Percentiles rank a stretch among this genome's conserved stretches.
Evolutionary conservation across 1,140 invertebrate species (phyloP).

Genomic region (Platorchestia sp.): DNA sequence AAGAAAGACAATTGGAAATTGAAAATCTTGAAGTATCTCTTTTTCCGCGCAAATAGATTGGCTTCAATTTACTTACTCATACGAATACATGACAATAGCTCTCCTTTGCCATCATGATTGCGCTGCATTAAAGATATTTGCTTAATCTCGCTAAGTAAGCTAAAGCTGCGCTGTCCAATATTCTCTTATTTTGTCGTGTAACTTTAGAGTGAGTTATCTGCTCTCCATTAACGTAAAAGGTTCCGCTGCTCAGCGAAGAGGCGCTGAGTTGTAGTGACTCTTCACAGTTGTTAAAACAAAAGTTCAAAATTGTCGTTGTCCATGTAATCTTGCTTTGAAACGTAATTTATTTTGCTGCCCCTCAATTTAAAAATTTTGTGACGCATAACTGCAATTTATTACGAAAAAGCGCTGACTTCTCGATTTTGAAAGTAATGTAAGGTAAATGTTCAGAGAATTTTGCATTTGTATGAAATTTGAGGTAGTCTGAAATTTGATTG

Average conservation of each 20-base stretch:
- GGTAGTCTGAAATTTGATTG: too few species aligned
- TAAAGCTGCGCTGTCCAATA: neutral
- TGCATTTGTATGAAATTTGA: too few species aligned
- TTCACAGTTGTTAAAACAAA: neutral
- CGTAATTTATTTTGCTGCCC: too few species aligned
- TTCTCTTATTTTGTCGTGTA: neutral
- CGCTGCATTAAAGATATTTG: neutral
- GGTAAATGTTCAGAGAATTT: too few species aligned
- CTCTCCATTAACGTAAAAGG: neutral
- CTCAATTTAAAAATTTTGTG: too few species aligned
- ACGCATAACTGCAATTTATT: too few species aligned
- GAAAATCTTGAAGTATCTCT: neutral
- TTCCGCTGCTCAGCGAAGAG: neutral
- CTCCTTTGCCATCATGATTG: neutral
- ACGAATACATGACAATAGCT: neutral
- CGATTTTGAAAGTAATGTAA: too few species aligned
- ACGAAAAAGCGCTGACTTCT: too few species aligned
- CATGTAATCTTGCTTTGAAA: neutral
- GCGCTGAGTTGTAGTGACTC: neutral
- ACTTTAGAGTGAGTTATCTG: neutral
- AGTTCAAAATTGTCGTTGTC: neutral
- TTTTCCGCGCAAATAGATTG: neutral
- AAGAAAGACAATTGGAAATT: neutral
- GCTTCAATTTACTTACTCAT: neutral
- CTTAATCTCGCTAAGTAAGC: constrained; percentile 7